Base-by-base conservation (phyloP, 2,113 vertebrate species). In the Corydoras maculifer region DNA sequence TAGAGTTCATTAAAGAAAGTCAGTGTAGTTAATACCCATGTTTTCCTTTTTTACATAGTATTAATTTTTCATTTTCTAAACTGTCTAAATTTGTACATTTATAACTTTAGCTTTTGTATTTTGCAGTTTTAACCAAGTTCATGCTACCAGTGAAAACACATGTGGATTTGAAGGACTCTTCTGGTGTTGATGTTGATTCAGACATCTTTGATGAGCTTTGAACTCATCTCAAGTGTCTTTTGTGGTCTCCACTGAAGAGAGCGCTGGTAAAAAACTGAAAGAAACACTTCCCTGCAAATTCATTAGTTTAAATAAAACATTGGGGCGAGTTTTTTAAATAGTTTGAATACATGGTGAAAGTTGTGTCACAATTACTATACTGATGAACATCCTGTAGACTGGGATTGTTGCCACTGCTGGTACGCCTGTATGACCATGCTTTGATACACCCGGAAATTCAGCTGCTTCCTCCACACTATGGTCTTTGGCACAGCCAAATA, bases 201-300 rank as follows among this genome's bases (percentile, higher is more conserved):
- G 57, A 15, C 57, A 58, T 58, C 9, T 58, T 58, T n/a, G 12
- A 58, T 58, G 9, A 58, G 18, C 57, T 25, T 8, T 58, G 57
- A 58, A 15, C 2, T 58, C 15, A 58, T 58, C 57, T 58, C 57
- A 58, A 58, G 57, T 58, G 57, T 58, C 12, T 58, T 58, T 58
- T 58, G 5, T 58, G n/a, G 57, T 58, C 57, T 58, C 15, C 15
- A 10, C 14, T n/a, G 57, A 58, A 58, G 57, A 58, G n/a, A 58
- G 10, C 55, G n/a, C 15, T 58, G 57, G 13, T 58, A 58, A 58
- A n/a, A 14, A 58, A n/a, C 15, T 58, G 57, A 35, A 35, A 4
- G 7, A 35, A 35, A 35, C 32, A 35, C 7, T 35, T 35, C 32
- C 3, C 32, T 35, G 32, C 32, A 35, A 7, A 35, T 4, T 35